A percentile compares a stretch with the other conserved stretches of the same genome.
These are phyloP conservation scores for Tyria jacobaeae DNA, from an alignment of 2,888 invertebrate genomes.

Conservation along the genomic window DNA sequence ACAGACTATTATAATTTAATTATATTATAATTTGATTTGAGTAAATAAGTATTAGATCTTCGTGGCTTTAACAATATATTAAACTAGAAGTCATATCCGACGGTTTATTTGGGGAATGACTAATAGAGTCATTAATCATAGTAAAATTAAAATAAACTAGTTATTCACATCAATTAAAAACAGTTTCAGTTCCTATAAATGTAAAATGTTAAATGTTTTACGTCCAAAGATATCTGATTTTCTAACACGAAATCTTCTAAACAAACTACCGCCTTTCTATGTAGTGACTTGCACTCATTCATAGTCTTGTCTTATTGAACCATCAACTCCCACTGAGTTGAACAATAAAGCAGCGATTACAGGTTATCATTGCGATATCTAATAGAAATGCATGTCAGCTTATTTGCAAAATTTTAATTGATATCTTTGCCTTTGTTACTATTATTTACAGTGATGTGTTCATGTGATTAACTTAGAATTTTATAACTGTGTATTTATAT, in stretches of 20 bases:
- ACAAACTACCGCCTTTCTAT: conserved; percentile 8
- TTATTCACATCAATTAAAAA: not conserved
- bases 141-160: no score
- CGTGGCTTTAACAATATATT: no score
- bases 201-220: not conserved
- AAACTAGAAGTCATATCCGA: no score
- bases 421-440: conserved; percentile 20
- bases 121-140: no score
- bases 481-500: conserved; percentile 16
- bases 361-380: conserved; percentile 26
- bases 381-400: conserved; percentile 47
- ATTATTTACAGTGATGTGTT: conserved; percentile 25
- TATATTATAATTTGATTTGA: no score
- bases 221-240: conserved; percentile 7
- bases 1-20: no score
- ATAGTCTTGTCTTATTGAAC: conserved; percentile 32
- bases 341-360: conserved; percentile 44
- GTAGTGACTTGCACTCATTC: conserved; percentile 37
- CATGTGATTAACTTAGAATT: not conserved
- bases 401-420: conserved; percentile 19
- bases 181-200: not conserved
- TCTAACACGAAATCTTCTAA: conserved; percentile 14
- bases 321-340: conserved; percentile 34
- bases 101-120: no score
- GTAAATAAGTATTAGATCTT: no score